phyloP scores from a whole-genome alignment of 30 jellyfish, hydroid and myxozoan species.

The Sanderia malayensis region DNA sequence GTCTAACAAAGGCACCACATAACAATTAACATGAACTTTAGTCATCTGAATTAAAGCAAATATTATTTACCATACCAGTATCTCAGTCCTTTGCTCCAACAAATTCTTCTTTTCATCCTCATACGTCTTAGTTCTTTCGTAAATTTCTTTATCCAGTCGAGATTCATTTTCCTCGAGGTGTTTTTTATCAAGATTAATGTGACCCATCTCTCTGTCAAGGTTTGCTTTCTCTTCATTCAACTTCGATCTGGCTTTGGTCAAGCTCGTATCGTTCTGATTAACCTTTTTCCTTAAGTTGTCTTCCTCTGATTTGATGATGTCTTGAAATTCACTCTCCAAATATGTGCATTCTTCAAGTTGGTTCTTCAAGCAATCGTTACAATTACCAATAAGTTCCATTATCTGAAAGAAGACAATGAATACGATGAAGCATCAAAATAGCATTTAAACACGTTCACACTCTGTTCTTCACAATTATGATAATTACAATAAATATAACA shows the following conservation, averaged over 20 bases:
- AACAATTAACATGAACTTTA: not conserved
- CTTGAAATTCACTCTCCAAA: constrained; percentile 27
- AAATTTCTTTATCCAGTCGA: constrained; percentile 24
- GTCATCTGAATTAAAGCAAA: not conserved
- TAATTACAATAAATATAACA: no score
- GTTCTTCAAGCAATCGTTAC: constrained; percentile 17
- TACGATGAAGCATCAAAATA: no score
- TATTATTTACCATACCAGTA: constrained; percentile 32
- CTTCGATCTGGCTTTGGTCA: constrained; percentile 18
- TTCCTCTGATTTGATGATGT: constrained; percentile 27
- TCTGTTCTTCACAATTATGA: no score
- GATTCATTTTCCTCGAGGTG: constrained; percentile 25
- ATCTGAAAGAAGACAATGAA: constrained; percentile 19
- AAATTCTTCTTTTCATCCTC: constrained; percentile 28
- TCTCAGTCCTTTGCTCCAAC: constrained; percentile 13
- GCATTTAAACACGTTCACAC: no score
- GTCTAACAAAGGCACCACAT: not conserved
- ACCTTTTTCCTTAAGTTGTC: constrained; percentile 2
- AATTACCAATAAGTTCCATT: constrained; percentile 1
- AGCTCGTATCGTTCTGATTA: constrained; percentile 11
- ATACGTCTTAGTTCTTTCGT: constrained; percentile 25
- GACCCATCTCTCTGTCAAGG: constrained; percentile 61
- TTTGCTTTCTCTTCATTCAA: constrained; percentile 41
- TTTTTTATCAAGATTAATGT: constrained; percentile 45
- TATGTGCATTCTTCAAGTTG: constrained; percentile 26